Evolutionary conservation across 2,888 invertebrate genomes (phyloP), one percentile per base, ranked within the genome.

Genomic region (Macropis europaea): DNA sequence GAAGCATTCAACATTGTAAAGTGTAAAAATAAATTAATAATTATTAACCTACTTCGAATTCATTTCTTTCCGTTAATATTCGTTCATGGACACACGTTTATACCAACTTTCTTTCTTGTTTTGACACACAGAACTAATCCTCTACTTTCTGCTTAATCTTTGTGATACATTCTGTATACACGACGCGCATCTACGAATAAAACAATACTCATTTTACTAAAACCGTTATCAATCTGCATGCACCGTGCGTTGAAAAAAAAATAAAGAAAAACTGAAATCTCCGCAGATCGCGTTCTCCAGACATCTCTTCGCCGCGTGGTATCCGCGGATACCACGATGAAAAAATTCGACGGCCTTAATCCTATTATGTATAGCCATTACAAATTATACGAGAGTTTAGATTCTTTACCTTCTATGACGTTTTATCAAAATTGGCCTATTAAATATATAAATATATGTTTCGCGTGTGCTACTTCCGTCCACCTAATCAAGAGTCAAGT

Each of bases 401-500:
- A 78, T 76, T 68, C 47, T 76, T 81, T 79, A 79, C 71, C 72
- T 70, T 79, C 73, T 81, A 80, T 80, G 82, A 76, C 79, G 57
- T 75, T 79, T 84, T 83, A 84, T 86, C 83, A 84, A 87, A 85
- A 87, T 82, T 86, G 81, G 83, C 82, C 85, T 86, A 85, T 84
- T 86, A 86, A 84, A 86, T 86, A 82, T 87, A 86, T 77, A 85
- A 83, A 82, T 87, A 86, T 84, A 86, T 61, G 75, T 75, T 73
- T 81, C 69, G 54, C 72, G 57, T 73, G 69, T 76, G 72, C 76
- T 74, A 77, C 63, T 70, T 75, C 79, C 69, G 61, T 79, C 67
- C 75, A 63, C 50, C 47, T 59, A 73, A 70, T 72, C 11, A 71
- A 67, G n/a, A 54, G 47, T 71, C 71, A 62, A 71, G 71, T 72